Conservation (phyloP, 1,140 invertebrate species). For the Papilio xuthus region DNA sequence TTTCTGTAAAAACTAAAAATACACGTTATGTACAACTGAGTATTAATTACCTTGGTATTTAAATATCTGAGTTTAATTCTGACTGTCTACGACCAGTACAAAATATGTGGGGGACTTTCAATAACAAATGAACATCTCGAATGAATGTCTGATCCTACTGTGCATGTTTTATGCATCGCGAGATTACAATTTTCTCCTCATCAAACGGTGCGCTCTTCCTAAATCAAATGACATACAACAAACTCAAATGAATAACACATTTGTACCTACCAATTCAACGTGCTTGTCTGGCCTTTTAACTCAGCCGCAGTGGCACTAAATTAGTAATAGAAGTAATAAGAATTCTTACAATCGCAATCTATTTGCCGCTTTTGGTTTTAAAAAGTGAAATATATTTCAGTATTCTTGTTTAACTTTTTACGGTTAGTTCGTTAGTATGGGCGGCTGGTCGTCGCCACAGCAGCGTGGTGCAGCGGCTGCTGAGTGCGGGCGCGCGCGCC, state of each 20-base stretch:
- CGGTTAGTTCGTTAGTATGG: constrained; percentile 91
- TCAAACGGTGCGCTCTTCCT: not conserved
- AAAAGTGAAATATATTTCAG: too few species aligned
- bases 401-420: constrained; percentile 22
- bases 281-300: not conserved
- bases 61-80: not conserved
- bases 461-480: constrained; percentile 91
- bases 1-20: not conserved
- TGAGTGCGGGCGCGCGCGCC: constrained; percentile 93
- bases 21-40: not conserved
- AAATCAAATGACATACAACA: not conserved
- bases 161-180: not conserved
- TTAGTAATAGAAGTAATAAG: too few species aligned
- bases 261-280: not conserved
- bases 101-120: not conserved
- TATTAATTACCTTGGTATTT: not conserved
- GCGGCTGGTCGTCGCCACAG: constrained; percentile 94
- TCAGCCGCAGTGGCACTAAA: too few species aligned
- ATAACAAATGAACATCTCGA: not conserved
- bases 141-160: not conserved
- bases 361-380: too few species aligned
- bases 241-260: not conserved
- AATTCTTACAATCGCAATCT: too few species aligned
- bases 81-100: not conserved
- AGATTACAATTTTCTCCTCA: not conserved